A percentile compares a stretch with the other conserved stretches of the same genome.
phyloP scores from a whole-genome alignment of 2,888 invertebrate species.

The Mycalesis mineus region DNA sequence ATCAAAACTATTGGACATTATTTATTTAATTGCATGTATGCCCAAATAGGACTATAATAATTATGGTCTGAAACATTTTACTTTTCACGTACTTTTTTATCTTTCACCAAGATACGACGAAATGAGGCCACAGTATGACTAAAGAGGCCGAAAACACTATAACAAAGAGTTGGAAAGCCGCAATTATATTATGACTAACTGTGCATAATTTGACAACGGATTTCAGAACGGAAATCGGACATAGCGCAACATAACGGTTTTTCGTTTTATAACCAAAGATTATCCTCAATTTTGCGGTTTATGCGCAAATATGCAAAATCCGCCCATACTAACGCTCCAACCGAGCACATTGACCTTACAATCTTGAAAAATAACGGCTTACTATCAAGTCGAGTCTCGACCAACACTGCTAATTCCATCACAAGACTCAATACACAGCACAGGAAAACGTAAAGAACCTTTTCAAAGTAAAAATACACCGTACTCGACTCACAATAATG shows the following conservation, averaged over 20 bases:
- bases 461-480: not conserved
- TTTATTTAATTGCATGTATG: too few species aligned
- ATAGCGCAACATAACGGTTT: slow-evolving; percentile 17
- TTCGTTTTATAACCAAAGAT: slow-evolving; percentile 12
- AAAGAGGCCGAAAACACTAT: not conserved
- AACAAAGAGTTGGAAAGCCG: slow-evolving; percentile 9
- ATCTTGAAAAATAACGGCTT: slow-evolving; percentile 75
- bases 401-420: slow-evolving; percentile 34
- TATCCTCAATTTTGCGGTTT: slow-evolving; percentile 35
- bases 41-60: too few species aligned
- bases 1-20: too few species aligned
- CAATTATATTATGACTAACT: slow-evolving; percentile 15
- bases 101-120: not conserved
- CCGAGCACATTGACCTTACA: slow-evolving; percentile 66
- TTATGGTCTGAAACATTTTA: too few species aligned
- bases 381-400: slow-evolving; percentile 27
- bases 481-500: not conserved
- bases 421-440: slow-evolving; percentile 29
- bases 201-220: slow-evolving; percentile 4
- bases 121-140: not conserved
- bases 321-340: slow-evolving; percentile 42
- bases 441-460: not conserved
- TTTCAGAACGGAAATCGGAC: not conserved
- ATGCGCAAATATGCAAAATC: slow-evolving; percentile 40
- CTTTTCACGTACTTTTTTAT: not conserved